Base-by-base conservation (phyloP, 2,888 invertebrate genomes). In the Hymenopus coronatus region DNA sequence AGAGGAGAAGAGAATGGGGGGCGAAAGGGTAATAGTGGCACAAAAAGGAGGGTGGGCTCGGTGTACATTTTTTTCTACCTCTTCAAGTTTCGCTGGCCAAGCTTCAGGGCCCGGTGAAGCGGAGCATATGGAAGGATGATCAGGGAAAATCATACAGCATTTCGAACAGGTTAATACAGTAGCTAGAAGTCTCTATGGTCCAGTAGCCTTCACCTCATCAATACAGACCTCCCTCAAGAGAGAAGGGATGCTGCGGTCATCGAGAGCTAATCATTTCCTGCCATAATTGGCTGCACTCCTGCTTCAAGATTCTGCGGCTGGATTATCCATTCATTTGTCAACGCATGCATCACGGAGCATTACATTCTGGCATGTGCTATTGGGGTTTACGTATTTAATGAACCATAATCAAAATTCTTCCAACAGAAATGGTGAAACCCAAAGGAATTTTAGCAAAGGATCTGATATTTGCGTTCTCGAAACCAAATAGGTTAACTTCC, bases 121-220 rank as follows among this genome's bases (percentile, higher is more conserved):
- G 54, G 54, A 25, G 54, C 54, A 25, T 70, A 70, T 82, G 82
- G 14, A 87, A 82, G 40, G 87, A 87, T 87, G 82, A 87, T 87
- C 87, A 87, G 87, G 87, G 46, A 82, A 70, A 87, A 87, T 82
- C 87, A 87, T 27, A 82, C 87, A 87, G 87, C 87, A 33, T 82
- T 28, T 87, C 82, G 87, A 87, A 87, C 86, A 81, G 86, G 86
- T 87, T 87, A 70, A 70, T 70, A 70, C 54, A 20, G 54, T 70
- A 70, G 54, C 54, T 70, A 4, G 54, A 70, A 3, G 54, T 25
- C 54, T 70, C 54, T 70, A 70, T 70, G 54, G 54, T 70, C 54
- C 54, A 70, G 54, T 70, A 70, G 54, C 54, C 54, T 70, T 70
- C 54, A 70, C 54, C 20, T 70, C 54, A 70, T 70, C 54, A 70